Evolutionary conservation across 2,113 vertebrate genomes (phyloP).

Genomic region (Baryphthengus martii): DNA sequence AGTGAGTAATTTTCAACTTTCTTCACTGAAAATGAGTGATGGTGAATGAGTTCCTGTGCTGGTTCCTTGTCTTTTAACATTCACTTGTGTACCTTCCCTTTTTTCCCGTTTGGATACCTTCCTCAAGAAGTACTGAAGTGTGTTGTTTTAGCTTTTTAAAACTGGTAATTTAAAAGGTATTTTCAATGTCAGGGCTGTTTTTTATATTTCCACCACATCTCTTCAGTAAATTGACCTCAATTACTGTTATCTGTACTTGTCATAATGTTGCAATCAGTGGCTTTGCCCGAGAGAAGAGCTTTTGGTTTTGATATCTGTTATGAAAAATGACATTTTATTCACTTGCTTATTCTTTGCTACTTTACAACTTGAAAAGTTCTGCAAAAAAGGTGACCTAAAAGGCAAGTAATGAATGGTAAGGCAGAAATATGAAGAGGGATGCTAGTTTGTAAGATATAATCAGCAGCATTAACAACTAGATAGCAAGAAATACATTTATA

Average conservation of each 20-base stretch:
- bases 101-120: neutral
- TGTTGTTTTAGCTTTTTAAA: neutral
- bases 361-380: neutral
- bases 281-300: neutral
- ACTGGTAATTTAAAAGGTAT: neutral
- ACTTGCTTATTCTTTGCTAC: neutral
- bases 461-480: neutral
- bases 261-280: neutral
- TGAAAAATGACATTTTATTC: neutral
- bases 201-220: neutral
- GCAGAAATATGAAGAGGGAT: neutral
- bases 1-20: neutral
- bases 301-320: neutral
- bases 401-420: neutral
- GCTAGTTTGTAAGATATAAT: neutral
- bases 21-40: neutral
- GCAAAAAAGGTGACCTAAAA: neutral
- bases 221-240: neutral
- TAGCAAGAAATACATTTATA: neutral
- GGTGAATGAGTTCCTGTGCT: neutral
- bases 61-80: neutral
- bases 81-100: neutral
- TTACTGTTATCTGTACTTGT: neutral
- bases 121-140: neutral
- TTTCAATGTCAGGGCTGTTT: neutral